A percentile compares a stretch with the other conserved stretches of the same genome.
Conservation (phyloP, 2,888 invertebrate genomes). For the Ashinkailepas kermadecensis region DNA sequence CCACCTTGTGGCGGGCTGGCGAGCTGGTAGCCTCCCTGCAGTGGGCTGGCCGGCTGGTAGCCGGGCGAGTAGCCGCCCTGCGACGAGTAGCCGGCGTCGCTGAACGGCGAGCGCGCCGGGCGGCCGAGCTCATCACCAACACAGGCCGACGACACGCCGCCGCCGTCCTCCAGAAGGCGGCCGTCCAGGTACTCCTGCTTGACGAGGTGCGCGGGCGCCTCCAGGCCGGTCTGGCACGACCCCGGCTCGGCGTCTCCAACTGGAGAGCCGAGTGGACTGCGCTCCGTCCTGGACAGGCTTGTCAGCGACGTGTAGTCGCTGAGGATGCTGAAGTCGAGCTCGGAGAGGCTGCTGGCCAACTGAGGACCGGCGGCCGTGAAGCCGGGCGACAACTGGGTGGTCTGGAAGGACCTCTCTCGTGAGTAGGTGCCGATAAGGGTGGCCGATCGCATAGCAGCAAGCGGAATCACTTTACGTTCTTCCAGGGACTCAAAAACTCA, state of each 20-base stretch:
- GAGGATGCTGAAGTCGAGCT: slow-evolving; percentile 64
- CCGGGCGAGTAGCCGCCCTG: slow-evolving; percentile 17
- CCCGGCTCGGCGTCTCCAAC: slow-evolving; percentile 24
- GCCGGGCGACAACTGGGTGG: slow-evolving; percentile 74
- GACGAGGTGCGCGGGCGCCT: slow-evolving; percentile 36
- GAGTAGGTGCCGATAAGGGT: too few species aligned
- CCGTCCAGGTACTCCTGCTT: slow-evolving; percentile 24
- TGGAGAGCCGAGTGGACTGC: slow-evolving; percentile 30
- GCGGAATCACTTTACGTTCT: too few species aligned
- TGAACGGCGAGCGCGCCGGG: slow-evolving; percentile 25
- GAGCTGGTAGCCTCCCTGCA: background rate
- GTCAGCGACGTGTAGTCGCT: slow-evolving; percentile 40
- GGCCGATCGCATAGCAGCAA: too few species aligned
- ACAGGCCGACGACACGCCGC: background rate
- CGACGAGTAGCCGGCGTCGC: slow-evolving; percentile 25
- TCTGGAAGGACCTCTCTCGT: slow-evolving; percentile 49
- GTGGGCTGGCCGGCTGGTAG: background rate
- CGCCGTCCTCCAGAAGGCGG: slow-evolving; percentile 24
- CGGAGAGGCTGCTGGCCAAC: slow-evolving; percentile 56
- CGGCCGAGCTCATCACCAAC: background rate
- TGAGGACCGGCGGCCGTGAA: slow-evolving; percentile 63
- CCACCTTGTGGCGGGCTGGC: background rate
- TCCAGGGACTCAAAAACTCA: too few species aligned
- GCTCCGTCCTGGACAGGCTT: slow-evolving; percentile 23
- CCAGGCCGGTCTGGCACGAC: slow-evolving; percentile 36